Percentiles rank a stretch among this genome's conserved stretches.
Conservation (phyloP, 2,113 vertebrate genomes). For the Urocolius indicus region DNA sequence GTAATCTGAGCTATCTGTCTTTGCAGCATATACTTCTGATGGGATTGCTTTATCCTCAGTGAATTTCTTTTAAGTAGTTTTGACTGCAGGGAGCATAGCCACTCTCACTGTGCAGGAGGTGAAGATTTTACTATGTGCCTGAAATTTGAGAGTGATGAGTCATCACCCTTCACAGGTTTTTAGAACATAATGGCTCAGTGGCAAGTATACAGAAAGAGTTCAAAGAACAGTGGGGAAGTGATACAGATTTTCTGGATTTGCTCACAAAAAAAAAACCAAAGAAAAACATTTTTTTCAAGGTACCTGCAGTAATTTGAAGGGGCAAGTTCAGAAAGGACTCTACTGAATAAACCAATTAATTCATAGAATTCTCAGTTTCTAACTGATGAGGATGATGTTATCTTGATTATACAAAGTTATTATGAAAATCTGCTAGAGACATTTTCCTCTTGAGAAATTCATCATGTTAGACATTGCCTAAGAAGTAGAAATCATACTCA, state of each 20-base stretch:
- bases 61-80: constrained; percentile 12
- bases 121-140: constrained; percentile 33
- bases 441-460: background rate
- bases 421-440: background rate
- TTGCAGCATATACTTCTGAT: background rate
- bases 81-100: constrained; percentile 1
- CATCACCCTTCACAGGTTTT: constrained; percentile 11
- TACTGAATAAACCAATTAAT: background rate
- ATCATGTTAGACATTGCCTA: background rate
- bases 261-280: background rate
- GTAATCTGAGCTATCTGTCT: background rate
- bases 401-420: background rate
- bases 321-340: background rate
- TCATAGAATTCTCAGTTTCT: background rate
- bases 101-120: background rate
- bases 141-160: constrained; percentile 34
- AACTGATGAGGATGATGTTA: background rate
- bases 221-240: background rate
- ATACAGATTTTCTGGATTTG: background rate
- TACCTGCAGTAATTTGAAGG: background rate
- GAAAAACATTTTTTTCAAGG: background rate
- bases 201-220: background rate
- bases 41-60: background rate
- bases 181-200: background rate
- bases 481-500: background rate